Conservation (phyloP, 1,140 invertebrate species). For the Sesamia nonagrioides region DNA sequence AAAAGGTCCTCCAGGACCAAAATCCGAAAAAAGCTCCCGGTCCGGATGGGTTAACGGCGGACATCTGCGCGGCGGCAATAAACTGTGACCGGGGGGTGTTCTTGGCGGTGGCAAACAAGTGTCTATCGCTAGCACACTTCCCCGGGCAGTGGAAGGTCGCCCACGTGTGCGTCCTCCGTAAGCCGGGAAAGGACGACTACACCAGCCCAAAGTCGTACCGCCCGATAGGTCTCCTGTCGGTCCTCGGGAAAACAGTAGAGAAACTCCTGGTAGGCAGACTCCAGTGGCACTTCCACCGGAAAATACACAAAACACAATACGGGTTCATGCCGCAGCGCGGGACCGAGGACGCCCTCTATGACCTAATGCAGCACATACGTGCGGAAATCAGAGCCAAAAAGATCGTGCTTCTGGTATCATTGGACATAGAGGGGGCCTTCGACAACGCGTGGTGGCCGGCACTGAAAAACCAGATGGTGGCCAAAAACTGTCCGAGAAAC, state of each 20-base stretch:
- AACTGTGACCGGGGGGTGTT: slow-evolving; percentile 40
- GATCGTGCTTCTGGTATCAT: too few relatives aligned
- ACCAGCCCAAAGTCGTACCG: too few relatives aligned
- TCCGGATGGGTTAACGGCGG: slow-evolving; percentile 44
- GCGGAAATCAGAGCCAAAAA: too few relatives aligned
- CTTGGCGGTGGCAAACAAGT: slow-evolving; percentile 51
- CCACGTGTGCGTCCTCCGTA: slow-evolving; percentile 41
- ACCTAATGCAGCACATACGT: too few relatives aligned
- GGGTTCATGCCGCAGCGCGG: too few relatives aligned
- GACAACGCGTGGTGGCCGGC: too few relatives aligned
- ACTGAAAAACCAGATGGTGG: too few relatives aligned
- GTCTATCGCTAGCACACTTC: slow-evolving; percentile 48
- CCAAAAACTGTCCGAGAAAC: too few relatives aligned
- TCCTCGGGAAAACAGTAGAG: too few relatives aligned
- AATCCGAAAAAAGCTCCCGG: slow-evolving; percentile 54
- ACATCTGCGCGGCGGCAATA: slow-evolving; percentile 47
- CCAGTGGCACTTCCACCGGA: not conserved
- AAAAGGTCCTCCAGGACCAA: slow-evolving; percentile 36
- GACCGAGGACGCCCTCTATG: too few relatives aligned
- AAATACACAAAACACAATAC: not conserved
- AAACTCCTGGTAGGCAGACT: not conserved
- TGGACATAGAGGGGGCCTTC: too few relatives aligned
- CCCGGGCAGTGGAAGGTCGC: slow-evolving; percentile 50
- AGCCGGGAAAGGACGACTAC: not conserved
- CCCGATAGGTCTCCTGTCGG: too few relatives aligned